phyloP scores from a whole-genome alignment of 2,888 invertebrate genomes.

The Girardia tigrina region DNA sequence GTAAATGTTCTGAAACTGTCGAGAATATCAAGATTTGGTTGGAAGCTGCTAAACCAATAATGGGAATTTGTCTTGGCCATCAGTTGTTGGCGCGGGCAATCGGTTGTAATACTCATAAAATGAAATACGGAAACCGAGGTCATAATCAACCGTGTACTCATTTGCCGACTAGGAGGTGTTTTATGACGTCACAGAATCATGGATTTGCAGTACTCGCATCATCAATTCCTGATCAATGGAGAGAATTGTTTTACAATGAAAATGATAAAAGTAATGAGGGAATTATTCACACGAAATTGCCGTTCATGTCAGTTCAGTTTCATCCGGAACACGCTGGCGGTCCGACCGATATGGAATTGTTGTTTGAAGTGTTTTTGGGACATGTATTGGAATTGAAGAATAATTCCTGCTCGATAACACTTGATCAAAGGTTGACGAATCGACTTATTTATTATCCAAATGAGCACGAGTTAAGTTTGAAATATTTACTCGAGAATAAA shows the following conservation, averaged over 20 bases:
- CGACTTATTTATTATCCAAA: slow-evolving; percentile 28
- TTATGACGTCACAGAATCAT: slow-evolving; percentile 95
- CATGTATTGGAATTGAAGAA: background rate
- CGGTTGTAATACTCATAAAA: slow-evolving; percentile 80
- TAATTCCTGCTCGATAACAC: background rate
- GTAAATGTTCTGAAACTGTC: slow-evolving; percentile 59
- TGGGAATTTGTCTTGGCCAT: slow-evolving; percentile 96
- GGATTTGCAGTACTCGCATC: slow-evolving; percentile 74
- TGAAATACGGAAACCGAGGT: slow-evolving; percentile 94
- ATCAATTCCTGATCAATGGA: slow-evolving; percentile 67
- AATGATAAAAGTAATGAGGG: slow-evolving; percentile 90
- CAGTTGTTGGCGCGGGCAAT: slow-evolving; percentile 80
- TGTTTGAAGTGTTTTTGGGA: slow-evolving; percentile 85
- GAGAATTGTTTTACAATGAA: slow-evolving; percentile 76
- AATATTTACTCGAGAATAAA: background rate
- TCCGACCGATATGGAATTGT: slow-evolving; percentile 78
- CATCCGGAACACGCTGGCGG: slow-evolving; percentile 96
- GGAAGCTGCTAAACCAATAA: slow-evolving; percentile 63
- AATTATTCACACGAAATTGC: slow-evolving; percentile 30
- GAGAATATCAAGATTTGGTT: slow-evolving; percentile 45
- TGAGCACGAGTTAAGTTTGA: slow-evolving; percentile 31
- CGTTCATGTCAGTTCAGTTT: slow-evolving; percentile 73
- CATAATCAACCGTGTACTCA: slow-evolving; percentile 94
- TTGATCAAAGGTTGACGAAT: slow-evolving; percentile 27
- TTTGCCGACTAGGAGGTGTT: slow-evolving; percentile 70